Base-by-base conservation (phyloP, 2,113 vertebrate genomes). In the Bungarus multicinctus region DNA sequence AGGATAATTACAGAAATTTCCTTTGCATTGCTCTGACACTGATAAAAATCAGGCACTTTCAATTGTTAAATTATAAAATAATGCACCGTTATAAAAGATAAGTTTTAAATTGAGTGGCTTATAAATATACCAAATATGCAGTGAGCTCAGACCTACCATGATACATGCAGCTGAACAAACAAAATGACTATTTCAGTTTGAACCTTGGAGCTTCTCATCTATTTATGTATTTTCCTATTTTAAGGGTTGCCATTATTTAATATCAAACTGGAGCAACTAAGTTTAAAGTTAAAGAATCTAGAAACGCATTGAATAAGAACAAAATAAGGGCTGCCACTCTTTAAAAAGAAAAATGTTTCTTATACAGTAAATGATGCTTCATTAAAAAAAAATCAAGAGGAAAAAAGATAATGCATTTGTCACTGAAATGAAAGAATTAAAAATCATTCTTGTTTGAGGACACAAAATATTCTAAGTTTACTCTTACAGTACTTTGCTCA, bases 111-210 rank as follows among this genome's bases (percentile, higher is more conserved):
- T 50, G 88, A 95, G 86, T 58, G 30, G 81, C 93, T 97, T 93
- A 58, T 95, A 95, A 96, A 94, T 94, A 94, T 85, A 95, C 87
- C 6, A 92, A 88, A 90, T 34, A 90, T 11, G 58, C 74, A 91
- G 43, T 93, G 90, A 95, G 52, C 93, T 95, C 91, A 95, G 94
- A 93, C 91, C 57, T 91, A 88, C 90, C 54, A 64, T 87, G 91
- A 89, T 91, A 91, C 54, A 89, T 95, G 93, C 95, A 96, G 95
- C 95, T 97, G 96, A 95, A 96, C 89, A 97, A 98, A 97, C 90
- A 96, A 55, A 96, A 94, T 91, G 0, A 93, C 93, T 96, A 81
- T 96, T 97, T 96, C 91, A 90, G 91, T 91, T 91, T 81, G 88
- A 94, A 92, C 93, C 91, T 94, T 93, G 88, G 81, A 88, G 0